Conservation (phyloP, 2,113 vertebrate genomes). For the Peromyscus californicus region DNA sequence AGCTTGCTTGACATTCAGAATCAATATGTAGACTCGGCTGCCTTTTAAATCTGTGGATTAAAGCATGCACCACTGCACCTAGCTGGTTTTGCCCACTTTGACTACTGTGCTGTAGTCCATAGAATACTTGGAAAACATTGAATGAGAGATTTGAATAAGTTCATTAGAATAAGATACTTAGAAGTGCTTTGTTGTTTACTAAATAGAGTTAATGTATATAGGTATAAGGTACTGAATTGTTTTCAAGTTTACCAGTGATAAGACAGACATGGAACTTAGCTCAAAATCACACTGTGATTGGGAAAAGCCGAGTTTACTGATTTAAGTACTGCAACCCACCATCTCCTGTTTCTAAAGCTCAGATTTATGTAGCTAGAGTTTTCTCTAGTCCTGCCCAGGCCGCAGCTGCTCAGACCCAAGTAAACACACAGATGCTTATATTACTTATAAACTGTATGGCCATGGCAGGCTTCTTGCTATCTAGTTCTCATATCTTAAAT, state of each 20-base stretch:
- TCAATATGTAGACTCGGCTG: not conserved
- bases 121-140: not conserved
- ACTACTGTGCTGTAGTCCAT: not conserved
- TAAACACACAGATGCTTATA: too few relatives aligned
- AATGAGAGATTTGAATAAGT: not conserved
- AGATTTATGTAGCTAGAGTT: too few relatives aligned
- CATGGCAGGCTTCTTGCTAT: too few relatives aligned
- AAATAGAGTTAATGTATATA: not conserved
- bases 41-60: not conserved
- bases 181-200: slow-evolving; percentile 15
- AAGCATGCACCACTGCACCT: not conserved
- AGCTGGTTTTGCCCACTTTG: not conserved
- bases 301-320: not conserved
- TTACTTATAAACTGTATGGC: too few relatives aligned
- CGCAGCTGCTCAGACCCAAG: too few relatives aligned
- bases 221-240: not conserved
- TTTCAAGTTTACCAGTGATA: not conserved
- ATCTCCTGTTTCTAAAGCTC: not conserved
- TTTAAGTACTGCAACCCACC: not conserved
- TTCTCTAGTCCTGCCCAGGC: too few relatives aligned
- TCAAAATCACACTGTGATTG: not conserved
- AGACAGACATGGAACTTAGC: not conserved
- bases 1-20: not conserved
- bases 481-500: too few relatives aligned
- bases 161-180: not conserved